These are phyloP conservation scores for Gallirallus australis DNA, from an alignment of 2,797 vertebrate genomes.

Conservation along the genomic window DNA sequence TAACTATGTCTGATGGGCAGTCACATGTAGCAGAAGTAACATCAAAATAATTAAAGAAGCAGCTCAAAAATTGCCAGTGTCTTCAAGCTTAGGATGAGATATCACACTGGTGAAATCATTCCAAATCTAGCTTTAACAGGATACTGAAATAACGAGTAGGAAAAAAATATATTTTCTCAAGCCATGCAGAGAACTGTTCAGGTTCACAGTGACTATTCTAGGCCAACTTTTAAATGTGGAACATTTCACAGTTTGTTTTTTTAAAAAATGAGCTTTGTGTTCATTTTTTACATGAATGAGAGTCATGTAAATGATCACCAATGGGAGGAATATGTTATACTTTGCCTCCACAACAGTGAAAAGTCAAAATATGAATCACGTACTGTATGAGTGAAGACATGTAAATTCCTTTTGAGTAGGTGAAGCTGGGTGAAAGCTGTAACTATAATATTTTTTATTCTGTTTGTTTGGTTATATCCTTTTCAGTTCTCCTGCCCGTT, in stretches of 20 bases:
- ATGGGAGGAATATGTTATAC: not conserved
- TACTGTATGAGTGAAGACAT: slow-evolving; percentile 43
- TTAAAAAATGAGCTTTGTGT: not conserved
- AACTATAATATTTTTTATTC: slow-evolving; percentile 36
- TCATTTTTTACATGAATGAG: not conserved
- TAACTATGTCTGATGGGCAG: not conserved
- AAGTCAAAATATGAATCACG: slow-evolving; percentile 47
- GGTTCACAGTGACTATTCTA: not conserved
- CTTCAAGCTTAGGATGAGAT: not conserved
- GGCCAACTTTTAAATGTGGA: not conserved
- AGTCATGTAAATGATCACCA: not conserved
- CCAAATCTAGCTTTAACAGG: not conserved
- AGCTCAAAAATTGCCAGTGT: not conserved
- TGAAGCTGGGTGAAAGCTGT: slow-evolving; percentile 43
- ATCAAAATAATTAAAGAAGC: not conserved
- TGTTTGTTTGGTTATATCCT: slow-evolving; percentile 32
- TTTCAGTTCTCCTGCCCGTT: slow-evolving; percentile 34
- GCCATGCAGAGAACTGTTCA: not conserved
- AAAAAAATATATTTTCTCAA: not conserved
- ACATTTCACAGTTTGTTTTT: not conserved
- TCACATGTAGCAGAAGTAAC: not conserved
- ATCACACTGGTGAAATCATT: not conserved
- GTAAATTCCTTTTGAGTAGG: slow-evolving; percentile 46
- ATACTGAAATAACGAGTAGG: not conserved
- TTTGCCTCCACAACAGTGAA: slow-evolving; percentile 27